Evolutionary conservation across 2,113 vertebrate genomes (phyloP).

Genomic region (Fregata magnificens): DNA sequence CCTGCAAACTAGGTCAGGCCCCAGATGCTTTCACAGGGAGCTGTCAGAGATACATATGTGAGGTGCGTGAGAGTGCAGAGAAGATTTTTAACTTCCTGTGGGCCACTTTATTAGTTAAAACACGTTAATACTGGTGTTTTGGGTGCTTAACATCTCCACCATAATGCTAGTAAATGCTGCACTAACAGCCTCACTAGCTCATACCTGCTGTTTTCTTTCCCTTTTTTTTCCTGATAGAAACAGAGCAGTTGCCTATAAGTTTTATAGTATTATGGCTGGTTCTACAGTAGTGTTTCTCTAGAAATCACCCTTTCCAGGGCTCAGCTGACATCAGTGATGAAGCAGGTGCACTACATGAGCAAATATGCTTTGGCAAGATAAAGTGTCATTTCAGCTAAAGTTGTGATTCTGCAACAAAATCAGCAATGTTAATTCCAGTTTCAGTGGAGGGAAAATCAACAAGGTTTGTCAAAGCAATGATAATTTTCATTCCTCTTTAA

Average conservation of each 20-base stretch:
- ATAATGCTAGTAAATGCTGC: neutral
- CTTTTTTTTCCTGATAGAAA: neutral
- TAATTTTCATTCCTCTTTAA: neutral
- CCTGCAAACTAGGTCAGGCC: neutral
- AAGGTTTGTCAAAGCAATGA: constrained; percentile 38
- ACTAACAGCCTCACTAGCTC: neutral
- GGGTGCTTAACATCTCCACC: neutral
- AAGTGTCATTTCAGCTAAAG: constrained; percentile 41
- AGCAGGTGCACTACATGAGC: neutral
- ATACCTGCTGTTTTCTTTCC: neutral
- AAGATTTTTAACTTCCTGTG: neutral
- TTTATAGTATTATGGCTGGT: neutral
- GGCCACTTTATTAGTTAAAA: neutral
- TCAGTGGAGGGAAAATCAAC: neutral
- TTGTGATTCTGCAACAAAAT: constrained; percentile 37
- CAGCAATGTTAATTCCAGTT: constrained; percentile 29
- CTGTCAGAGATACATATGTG: neutral
- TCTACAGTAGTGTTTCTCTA: neutral
- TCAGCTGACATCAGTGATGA: neutral
- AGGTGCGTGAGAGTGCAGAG: neutral
- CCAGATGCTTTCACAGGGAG: neutral
- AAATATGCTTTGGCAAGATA: constrained; percentile 20
- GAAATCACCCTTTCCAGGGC: neutral
- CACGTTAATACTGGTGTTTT: neutral
- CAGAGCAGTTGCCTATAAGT: neutral